Evolutionary conservation across 1,140 invertebrate genomes (phyloP), one percentile per base, ranked within the genome.

Genomic region (Cephus cinctus): DNA sequence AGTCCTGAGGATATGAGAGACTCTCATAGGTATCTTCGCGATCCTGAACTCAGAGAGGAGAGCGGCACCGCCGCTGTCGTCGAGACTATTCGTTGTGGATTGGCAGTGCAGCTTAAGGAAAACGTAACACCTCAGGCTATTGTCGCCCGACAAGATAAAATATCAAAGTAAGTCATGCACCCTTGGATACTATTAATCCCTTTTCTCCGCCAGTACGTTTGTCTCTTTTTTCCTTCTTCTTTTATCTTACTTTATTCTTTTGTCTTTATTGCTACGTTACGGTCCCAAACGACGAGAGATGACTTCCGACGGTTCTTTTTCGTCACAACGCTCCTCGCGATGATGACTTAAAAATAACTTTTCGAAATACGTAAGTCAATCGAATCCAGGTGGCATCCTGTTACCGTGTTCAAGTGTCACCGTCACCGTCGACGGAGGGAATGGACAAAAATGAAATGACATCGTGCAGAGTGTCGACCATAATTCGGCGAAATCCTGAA

Each of bases 61-160:
- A 90, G 90, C 34, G 92, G 90, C 43, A 93, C 92, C 35, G 87
- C 87, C 16, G 86, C 84, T 18, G 86, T 92, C 47, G 83, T 94
- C 1, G 91, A 92, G 66, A 86, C 87, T 0, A 88, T 96, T 30
- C 73, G 94, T 52, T 86, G 90, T 12, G 92, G 92, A 1, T 76
- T 96, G 11, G 91, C 88, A 4, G 85, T 95, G 73, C 90, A 94
- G 65, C 75, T 96, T 22, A 92, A 94, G 65, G 86, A 92, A 61
- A 83, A 88, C 21, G 79, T 95, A 5, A 86, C 87, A 1, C 71
- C 85, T 14, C 81, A 86, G 22, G 81, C 81, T 21, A 94, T 96
- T 48, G 79, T 85, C 43, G 73, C 83, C 9, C 75, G 84, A 59
- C 90, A 94, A 65, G 82, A 90, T 43, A 82, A 83, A 72, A 86